These are phyloP conservation scores for Hepsetus odoe DNA, from an alignment of 2,113 vertebrate genomes.

Conservation along the genomic window DNA sequence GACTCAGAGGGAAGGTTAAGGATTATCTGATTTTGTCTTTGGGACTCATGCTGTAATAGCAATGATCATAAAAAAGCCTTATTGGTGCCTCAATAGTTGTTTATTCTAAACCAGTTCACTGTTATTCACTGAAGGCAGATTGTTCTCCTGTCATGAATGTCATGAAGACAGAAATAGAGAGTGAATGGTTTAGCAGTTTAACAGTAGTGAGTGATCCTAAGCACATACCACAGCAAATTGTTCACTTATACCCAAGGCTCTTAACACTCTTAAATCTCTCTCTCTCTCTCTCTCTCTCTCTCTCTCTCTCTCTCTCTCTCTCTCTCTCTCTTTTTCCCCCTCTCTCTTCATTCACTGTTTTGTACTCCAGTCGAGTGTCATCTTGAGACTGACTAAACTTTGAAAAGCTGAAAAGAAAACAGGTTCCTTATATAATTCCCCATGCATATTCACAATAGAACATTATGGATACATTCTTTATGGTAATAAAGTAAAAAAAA, in stretches of 20 bases:
- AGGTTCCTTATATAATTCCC: constrained; percentile 8
- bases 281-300: not conserved
- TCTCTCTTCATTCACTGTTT: not conserved
- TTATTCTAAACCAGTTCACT: not conserved
- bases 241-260: constrained; percentile 4
- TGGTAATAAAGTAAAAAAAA: constrained; percentile 28
- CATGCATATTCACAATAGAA: constrained; percentile 36
- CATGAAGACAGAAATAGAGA: constrained; percentile 12
- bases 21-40: constrained; percentile 32
- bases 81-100: not conserved
- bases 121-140: not conserved
- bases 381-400: not conserved
- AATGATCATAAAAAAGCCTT: constrained; percentile 3
- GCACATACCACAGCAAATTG: not conserved
- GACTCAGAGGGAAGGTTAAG: not conserved
- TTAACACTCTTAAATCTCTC: not conserved
- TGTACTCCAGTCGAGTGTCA: not conserved
- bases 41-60: constrained; percentile 13
- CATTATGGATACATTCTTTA: constrained; percentile 33
- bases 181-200: constrained; percentile 41
- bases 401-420: not conserved
- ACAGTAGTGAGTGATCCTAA: constrained; percentile 22
- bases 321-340: not conserved
- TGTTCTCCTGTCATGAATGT: not conserved
- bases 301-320: not conserved